Evolutionary conservation across 2,797 vertebrate genomes (phyloP), one percentile per base, ranked within the genome.

Genomic region (Chlorospingus semifuscus): DNA sequence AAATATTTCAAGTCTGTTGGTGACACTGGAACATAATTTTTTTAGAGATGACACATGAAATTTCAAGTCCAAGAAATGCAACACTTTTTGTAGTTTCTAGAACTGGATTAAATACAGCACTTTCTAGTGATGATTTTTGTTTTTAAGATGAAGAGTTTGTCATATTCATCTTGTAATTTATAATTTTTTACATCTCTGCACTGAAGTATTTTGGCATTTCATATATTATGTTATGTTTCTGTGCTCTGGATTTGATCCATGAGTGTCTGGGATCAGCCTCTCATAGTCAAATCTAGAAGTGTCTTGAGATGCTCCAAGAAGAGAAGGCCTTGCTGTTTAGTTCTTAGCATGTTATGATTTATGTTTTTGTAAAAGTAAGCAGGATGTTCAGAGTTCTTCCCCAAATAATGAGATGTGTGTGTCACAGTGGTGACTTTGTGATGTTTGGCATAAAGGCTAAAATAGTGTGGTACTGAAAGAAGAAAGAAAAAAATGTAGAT

Each of bases 391-490:
- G 36, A 26, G 49, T 32, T 90, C 27, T 52, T 74, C 65, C 32
- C 8, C 44, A 72, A 1, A 42, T 71, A 57, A 36, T 5, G 13
- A 76, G 65, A 17, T 1, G 1, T 10, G 6, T 63, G 8, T 75
- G 24, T 83, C 6, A 8, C 32, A 50, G 1, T 36, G 29, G 14
- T 59, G 37, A 21, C 9, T 59, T 0, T 11, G 32, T 5, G 1
- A 1, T 39, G 9, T 36, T 93, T 66, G 24, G 6, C 34, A 3
- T n/a, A 44, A 49, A 52, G 65, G 26, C 19, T 76, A 3, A 30
- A 89, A 16, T 11, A 69, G 3, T 5, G 17, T 65, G 6, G 11
- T 79, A 20, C 34, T 87, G 70, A 84, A 81, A 71, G 55, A 46
- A 56, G 26, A 30, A 34, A 15, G 18, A 8, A 9, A 17, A 78